Evolutionary conservation across 2,888 invertebrate genomes (phyloP), one percentile per base, ranked within the genome.

Genomic region (Andrena chrysosceles): DNA sequence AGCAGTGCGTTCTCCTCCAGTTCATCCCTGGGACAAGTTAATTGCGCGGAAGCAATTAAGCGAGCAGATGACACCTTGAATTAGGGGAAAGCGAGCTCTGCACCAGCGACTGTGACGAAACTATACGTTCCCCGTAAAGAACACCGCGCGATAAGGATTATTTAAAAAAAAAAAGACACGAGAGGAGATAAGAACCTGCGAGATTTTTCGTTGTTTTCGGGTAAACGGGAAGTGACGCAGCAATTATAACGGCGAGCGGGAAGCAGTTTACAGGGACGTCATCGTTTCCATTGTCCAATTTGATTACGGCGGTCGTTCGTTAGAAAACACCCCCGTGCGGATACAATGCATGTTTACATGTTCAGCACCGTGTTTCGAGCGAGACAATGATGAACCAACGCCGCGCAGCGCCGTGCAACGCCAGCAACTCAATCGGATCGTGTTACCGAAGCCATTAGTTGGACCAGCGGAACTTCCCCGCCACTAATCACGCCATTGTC

Each of bases 371-470:
- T 64, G 78, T 81, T 72, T 31, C 81, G 52, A 26, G 63, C 16
- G 48, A 49, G 66, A 67, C 82, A 71, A 78, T 71, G 64, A 75
- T 54, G 70, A 60, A 35, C 42, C 69, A 26, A 48, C 23, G 67
- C 52, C 6, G 20, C 13, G 52, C 69, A 69, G 26, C 42, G 29
- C 4, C 8, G 48, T 7, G 52, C 71, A 64, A 64, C 52, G 67
- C 33, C 35, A 33, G 63, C 60, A 68, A 70, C 70, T 82, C 74
- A 31, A 82, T 82, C 70, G 74, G 59, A 56, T 66, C 73, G 70
- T 71, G 80, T 82, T 75, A 81, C 66, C 70, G 66, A 29, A 70
- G 31, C 66, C 80, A 82, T 75, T 79, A 80, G 74, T 82, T 56
- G 60, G 8, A 29, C 62, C 60, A 60, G 29, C 67, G 67, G 35